Evolutionary conservation across 2,888 invertebrate species (phyloP), one percentile per base, ranked within the genome.

Genomic region (Scelioninae gen. 2): DNA sequence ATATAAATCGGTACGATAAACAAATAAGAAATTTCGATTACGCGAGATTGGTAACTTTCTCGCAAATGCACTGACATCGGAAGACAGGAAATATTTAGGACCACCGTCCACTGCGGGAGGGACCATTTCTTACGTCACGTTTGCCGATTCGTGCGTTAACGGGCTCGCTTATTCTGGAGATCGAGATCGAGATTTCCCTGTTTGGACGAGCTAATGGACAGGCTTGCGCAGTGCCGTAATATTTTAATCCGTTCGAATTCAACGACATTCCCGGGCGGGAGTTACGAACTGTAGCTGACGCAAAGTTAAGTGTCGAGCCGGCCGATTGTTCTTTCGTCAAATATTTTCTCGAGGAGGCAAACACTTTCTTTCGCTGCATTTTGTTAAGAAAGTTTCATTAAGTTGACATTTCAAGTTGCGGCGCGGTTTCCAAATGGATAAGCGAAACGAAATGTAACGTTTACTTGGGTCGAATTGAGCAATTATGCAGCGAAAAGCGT

Each of bases 141-240:
- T 64, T 55, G 55, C 28, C 43, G 43, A 53, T 60, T 41, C 58
- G 63, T 60, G 52, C 39, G 52, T 72, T 72, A 72, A 65, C 72
- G 61, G 63, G 64, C 60, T 50, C 55, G 55, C 46, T 61, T 61
- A 67, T 60, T 73, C 61, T 45, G 53, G 48, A 73, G 67, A 67
- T 67, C 55, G 72, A 43, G 67, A 67, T 73, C 72, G 67, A 60
- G 72, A 73, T 73, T 73, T 73, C 72, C 72, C 53, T 73, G 65
- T 73, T 73, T 73, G 72, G 72, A 61, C 67, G 72, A 55, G 72
- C 67, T 73, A 73, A 73, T 73, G 72, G 72, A 67, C 72, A 73
- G 67, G 67, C 60, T 10, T 48, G 48, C 55, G 46, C 64, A 55
- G 53, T 61, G 61, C 64, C 60, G 71, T 71, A 71, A 71, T 71